phyloP scores from a whole-genome alignment of 53 echinoderm and acorn worm genomes.

The Zoroaster sp. region DNA sequence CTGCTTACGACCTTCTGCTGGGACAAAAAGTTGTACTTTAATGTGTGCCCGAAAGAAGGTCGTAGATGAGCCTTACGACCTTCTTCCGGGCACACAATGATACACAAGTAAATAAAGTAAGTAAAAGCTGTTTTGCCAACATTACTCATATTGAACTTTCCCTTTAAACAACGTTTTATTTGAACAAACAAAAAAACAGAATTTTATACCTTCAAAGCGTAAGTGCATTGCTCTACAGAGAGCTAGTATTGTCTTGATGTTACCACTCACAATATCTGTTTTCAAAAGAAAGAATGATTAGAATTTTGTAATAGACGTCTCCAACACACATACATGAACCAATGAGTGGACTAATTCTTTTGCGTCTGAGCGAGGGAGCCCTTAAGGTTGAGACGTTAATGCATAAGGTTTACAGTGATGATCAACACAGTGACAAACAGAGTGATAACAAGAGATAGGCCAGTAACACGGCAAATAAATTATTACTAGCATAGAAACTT shows the following conservation, averaged over 20 bases:
- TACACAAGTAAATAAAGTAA: too few relatives aligned
- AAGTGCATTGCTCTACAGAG: constrained; percentile 42
- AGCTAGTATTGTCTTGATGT: constrained; percentile 21
- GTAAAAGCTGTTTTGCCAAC: neutral
- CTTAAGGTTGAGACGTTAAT: neutral
- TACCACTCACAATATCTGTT: constrained; percentile 31
- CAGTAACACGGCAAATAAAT: neutral
- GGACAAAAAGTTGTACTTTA: neutral
- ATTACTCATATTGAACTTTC: neutral
- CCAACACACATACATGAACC: too few relatives aligned
- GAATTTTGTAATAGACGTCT: neutral
- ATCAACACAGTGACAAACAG: neutral
- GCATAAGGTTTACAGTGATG: neutral
- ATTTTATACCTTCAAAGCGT: constrained; percentile 32
- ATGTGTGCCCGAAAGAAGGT: too few relatives aligned
- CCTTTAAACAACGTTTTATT: neutral
- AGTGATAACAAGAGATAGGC: neutral
- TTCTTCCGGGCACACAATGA: too few relatives aligned
- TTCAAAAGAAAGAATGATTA: neutral
- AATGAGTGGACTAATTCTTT: neutral
- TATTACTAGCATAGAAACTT: too few relatives aligned
- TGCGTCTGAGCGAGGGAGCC: neutral
- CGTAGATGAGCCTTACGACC: too few relatives aligned
- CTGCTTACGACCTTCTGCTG: too few relatives aligned
- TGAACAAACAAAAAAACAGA: too few relatives aligned